phyloP scores from a whole-genome alignment of 2,113 vertebrate species.

The Ageneiosus marmoratus region DNA sequence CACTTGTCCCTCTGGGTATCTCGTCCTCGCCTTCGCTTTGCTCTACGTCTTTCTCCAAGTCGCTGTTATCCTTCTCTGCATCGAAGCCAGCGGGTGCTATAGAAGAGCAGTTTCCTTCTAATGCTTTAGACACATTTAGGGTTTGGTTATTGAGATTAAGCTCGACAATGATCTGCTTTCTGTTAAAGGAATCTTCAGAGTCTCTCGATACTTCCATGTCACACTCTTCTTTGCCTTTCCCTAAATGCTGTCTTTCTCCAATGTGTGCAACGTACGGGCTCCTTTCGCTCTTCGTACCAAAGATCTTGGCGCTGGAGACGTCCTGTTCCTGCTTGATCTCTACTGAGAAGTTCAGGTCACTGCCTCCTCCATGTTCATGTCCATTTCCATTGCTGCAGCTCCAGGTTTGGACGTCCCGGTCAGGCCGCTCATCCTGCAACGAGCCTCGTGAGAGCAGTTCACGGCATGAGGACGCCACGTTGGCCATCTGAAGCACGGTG shows the following conservation, averaged over 20 bases:
- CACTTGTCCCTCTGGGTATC: conserved; percentile 41
- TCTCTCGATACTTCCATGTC: conserved; percentile 63
- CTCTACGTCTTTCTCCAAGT: conserved; percentile 43
- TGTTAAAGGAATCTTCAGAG: conserved; percentile 69
- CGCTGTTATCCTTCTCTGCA: conserved; percentile 35
- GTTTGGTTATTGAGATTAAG: conserved; percentile 89
- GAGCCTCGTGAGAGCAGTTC: conserved; percentile 80
- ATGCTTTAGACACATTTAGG: conserved; percentile 81
- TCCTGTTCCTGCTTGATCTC: conserved; percentile 64
- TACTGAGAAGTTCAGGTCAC: neutral
- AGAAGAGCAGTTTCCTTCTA: conserved; percentile 68
- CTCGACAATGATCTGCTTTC: conserved; percentile 86
- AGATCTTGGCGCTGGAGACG: conserved; percentile 75
- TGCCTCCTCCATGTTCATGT: neutral
- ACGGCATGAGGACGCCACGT: conserved; percentile 82
- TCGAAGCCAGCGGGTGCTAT: conserved; percentile 49
- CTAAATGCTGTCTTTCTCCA: conserved; percentile 63
- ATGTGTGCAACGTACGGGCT: conserved; percentile 78
- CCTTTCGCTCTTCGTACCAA: conserved; percentile 71
- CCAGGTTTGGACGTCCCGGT: conserved; percentile 51
- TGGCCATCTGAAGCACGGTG: conserved; percentile 83
- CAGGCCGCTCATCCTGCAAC: conserved; percentile 71
- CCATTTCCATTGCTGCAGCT: conserved; percentile 2
- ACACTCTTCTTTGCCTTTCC: conserved; percentile 72
- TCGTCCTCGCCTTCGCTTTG: conserved; percentile 51